Evolutionary conservation across 2,797 vertebrate species (phyloP).

Genomic region (Erethizon dorsatum): DNA sequence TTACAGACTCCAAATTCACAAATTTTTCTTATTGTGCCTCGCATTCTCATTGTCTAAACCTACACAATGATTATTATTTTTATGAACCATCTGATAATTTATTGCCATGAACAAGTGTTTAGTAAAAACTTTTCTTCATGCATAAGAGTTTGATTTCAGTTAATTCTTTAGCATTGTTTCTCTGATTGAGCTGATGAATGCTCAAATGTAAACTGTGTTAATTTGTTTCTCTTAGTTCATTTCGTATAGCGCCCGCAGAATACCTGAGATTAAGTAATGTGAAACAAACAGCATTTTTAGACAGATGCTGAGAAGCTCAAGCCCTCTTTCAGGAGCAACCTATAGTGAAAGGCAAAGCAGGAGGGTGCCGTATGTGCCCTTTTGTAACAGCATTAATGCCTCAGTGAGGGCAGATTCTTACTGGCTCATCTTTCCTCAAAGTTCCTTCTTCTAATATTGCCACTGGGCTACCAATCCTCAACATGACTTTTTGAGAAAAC

Average conservation of each 20-base stretch:
- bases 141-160: not conserved
- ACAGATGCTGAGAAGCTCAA: not conserved
- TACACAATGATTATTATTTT: not conserved
- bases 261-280: not conserved
- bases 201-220: not conserved
- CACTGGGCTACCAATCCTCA: not conserved
- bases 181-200: not conserved
- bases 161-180: not conserved
- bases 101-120: not conserved
- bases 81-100: not conserved
- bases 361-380: accelerated
- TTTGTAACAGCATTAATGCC: not conserved
- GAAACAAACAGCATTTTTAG: not conserved
- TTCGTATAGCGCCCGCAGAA: not conserved
- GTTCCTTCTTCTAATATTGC: not conserved
- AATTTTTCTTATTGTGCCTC: not conserved
- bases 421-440: not conserved
- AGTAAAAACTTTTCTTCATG: not conserved
- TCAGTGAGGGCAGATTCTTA: too few species aligned
- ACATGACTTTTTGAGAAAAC: not conserved
- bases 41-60: not conserved
- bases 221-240: not conserved
- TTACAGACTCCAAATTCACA: not conserved
- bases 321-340: not conserved
- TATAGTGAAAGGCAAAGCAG: not conserved